These are phyloP conservation scores for Mimumesa dahlbomi DNA, from an alignment of 2,888 invertebrate genomes.

Conservation along the genomic window DNA sequence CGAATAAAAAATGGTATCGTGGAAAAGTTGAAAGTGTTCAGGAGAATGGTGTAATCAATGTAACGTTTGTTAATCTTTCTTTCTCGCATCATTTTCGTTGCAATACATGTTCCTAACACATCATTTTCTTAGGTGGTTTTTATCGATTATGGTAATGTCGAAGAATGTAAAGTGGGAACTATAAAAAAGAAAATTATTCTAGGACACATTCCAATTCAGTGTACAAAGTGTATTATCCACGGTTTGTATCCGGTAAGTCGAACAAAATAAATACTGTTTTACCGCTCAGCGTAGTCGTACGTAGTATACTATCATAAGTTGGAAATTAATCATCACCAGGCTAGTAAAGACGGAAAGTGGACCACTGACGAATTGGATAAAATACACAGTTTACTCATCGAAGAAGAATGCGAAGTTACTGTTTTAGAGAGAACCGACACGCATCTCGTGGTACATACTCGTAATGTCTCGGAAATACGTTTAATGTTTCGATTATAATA, in stretches of 20 bases:
- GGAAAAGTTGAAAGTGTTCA: too few species aligned
- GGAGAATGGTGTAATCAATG: constrained; percentile 80
- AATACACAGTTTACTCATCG: constrained; percentile 83
- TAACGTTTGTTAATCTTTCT: constrained; percentile 47
- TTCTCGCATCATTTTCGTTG: too few species aligned
- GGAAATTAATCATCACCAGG: too few species aligned
- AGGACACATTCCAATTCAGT: constrained; percentile 85
- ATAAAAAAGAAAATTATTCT: constrained; percentile 85
- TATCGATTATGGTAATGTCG: constrained; percentile 92
- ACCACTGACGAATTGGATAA: constrained; percentile 82
- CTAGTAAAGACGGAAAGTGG: constrained; percentile 79
- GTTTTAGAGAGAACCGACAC: constrained; percentile 73
- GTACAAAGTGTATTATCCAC: constrained; percentile 83
- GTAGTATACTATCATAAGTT: too few species aligned
- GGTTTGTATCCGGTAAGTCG: constrained; percentile 82
- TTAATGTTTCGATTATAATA: too few species aligned
- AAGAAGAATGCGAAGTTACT: constrained; percentile 82
- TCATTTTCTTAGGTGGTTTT: constrained; percentile 83
- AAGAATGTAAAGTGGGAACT: constrained; percentile 82
- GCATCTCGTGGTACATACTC: constrained; percentile 60
- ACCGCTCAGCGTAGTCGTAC: too few species aligned
- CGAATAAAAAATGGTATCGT: constrained; percentile 87
- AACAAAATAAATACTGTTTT: too few species aligned
- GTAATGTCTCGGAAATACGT: too few species aligned
- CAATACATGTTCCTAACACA: too few species aligned